Conservation (phyloP, 2,113 vertebrate genomes). For the Oceanodroma tethys region DNA sequence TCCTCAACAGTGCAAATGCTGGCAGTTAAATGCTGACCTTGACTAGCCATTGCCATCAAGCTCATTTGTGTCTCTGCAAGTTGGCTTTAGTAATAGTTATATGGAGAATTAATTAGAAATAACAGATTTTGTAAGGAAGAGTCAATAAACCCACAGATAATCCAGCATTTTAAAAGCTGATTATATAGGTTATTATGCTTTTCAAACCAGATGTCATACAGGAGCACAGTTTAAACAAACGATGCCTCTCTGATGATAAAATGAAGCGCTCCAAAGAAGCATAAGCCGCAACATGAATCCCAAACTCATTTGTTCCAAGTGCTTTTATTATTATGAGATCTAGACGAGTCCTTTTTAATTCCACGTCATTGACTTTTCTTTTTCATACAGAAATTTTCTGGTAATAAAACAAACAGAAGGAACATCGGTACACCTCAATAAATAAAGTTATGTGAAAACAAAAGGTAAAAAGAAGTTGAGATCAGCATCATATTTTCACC, state of each 20-base stretch:
- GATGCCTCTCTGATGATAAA: background rate
- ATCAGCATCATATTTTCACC: background rate
- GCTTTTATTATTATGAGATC: background rate
- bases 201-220: conserved; percentile 57
- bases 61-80: conserved; percentile 20
- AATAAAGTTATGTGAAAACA: background rate
- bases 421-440: background rate
- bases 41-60: conserved; percentile 32
- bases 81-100: conserved; percentile 14
- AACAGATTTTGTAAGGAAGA: conserved; percentile 52
- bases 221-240: conserved; percentile 38
- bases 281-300: conserved; percentile 10
- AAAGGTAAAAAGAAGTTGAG: background rate
- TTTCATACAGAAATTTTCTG: background rate
- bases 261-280: background rate
- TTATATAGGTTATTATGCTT: conserved; percentile 60
- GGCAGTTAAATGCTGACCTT: conserved; percentile 47
- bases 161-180: conserved; percentile 60
- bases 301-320: background rate
- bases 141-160: conserved; percentile 54
- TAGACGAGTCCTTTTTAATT: conserved; percentile 13
- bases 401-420: background rate
- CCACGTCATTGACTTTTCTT: background rate
- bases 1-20: conserved; percentile 10
- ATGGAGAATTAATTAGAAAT: conserved; percentile 54